phyloP scores from a whole-genome alignment of 2,113 vertebrate genomes.

The Argyrosomus japonicus region DNA sequence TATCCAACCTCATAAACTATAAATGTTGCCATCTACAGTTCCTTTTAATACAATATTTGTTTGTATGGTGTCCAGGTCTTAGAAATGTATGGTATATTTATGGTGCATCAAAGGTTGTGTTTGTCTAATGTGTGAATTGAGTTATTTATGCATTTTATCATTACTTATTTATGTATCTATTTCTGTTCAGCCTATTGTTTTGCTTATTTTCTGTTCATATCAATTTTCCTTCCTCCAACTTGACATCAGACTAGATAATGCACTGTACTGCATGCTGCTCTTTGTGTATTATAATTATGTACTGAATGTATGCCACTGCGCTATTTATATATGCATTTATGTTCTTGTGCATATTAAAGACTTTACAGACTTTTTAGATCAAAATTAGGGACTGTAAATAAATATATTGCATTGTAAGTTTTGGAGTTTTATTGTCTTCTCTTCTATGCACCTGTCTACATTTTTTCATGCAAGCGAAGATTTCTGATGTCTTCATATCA shows the following conservation, averaged over 20 bases:
- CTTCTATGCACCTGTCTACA: background rate
- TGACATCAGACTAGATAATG: background rate
- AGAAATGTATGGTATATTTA: slow-evolving; percentile 2
- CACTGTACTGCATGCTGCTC: slow-evolving; percentile 10
- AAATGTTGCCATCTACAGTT: too few relatives aligned
- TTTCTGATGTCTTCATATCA: background rate
- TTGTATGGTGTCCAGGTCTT: too few relatives aligned
- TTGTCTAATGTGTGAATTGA: slow-evolving; percentile 21
- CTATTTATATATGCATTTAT: background rate
- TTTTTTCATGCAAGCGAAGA: background rate
- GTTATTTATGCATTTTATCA: slow-evolving; percentile 26
- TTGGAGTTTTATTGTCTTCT: background rate
- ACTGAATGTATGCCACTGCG: background rate
- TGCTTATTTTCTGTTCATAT: slow-evolving; percentile 1
- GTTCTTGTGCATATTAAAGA: background rate
- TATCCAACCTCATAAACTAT: too few relatives aligned
- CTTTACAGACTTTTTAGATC: background rate
- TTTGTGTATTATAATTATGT: background rate
- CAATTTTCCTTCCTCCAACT: slow-evolving; percentile 1
- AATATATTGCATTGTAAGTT: background rate
- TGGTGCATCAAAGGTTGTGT: background rate
- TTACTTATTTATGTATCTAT: slow-evolving; percentile 35
- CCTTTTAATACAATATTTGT: too few relatives aligned
- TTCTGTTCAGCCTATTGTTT: slow-evolving; percentile 29
- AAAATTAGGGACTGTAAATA: background rate